A percentile compares a stretch with the other conserved stretches of the same genome.
phyloP scores from a whole-genome alignment of 2,113 vertebrate species.

The Macrotis lagotis region DNA sequence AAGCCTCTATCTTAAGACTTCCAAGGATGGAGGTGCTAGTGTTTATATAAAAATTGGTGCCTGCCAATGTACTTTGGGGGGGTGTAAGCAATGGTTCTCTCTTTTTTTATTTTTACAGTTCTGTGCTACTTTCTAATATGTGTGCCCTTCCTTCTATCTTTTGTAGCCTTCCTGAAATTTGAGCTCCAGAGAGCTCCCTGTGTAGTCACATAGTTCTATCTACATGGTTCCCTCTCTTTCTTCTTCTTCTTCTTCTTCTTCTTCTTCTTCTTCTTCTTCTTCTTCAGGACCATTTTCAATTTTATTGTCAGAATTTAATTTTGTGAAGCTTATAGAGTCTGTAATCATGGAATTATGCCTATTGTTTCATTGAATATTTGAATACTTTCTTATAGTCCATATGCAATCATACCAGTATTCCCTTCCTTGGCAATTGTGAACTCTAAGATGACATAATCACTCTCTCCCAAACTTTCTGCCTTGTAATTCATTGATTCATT shows the following conservation, averaged over 20 bases:
- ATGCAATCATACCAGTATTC: neutral
- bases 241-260: neutral
- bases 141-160: neutral
- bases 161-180: neutral
- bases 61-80: conserved; percentile 17
- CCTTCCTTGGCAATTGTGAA: neutral
- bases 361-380: neutral
- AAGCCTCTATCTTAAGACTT: neutral
- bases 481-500: neutral
- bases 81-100: conserved; percentile 7
- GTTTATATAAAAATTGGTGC: conserved; percentile 50
- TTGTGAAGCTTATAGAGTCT: neutral
- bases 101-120: neutral
- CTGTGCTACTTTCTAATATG: neutral
- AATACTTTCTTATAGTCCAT: neutral
- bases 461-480: neutral
- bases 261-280: neutral
- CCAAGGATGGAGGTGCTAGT: conserved; percentile 8
- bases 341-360: neutral
- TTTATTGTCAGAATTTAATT: neutral
- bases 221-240: neutral
- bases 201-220: neutral
- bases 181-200: neutral
- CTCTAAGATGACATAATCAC: neutral
- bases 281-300: neutral